phyloP scores from a whole-genome alignment of 2,797 vertebrate genomes.

The Hypotaenidia okinawae region DNA sequence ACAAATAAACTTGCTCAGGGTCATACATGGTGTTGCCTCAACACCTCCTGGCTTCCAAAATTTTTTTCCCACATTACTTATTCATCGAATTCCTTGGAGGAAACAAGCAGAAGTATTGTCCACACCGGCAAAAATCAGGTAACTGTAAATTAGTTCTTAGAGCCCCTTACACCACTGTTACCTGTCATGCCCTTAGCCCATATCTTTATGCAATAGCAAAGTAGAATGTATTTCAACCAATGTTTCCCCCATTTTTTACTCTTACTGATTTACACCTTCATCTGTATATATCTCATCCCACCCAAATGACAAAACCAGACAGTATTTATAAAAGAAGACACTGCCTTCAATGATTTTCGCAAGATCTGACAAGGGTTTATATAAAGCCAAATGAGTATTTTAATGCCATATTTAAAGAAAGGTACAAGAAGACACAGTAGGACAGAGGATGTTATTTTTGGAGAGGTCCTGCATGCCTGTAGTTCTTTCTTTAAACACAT shows the following conservation, averaged over 20 bases:
- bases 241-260: not conserved
- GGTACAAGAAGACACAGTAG: not conserved
- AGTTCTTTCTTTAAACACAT: not conserved
- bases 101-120: not conserved
- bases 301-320: not conserved
- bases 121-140: not conserved
- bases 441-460: not conserved
- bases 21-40: not conserved
- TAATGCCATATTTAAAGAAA: not conserved
- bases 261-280: not conserved
- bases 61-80: not conserved
- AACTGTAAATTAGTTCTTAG: not conserved
- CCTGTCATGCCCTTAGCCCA: not conserved
- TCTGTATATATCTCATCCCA: not conserved
- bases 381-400: not conserved
- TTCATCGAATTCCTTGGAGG: not conserved
- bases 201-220: not conserved
- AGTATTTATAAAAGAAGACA: not conserved
- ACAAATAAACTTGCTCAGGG: conserved; percentile 8
- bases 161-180: not conserved
- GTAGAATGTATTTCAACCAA: not conserved
- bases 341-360: not conserved
- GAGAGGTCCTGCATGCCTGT: not conserved
- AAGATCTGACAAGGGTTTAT: not conserved
- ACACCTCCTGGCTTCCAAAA: not conserved